A percentile compares a stretch with the other conserved stretches of the same genome.
These are phyloP conservation scores for Clostera curtula DNA, from an alignment of 2,888 invertebrate genomes.

Conservation along the genomic window DNA sequence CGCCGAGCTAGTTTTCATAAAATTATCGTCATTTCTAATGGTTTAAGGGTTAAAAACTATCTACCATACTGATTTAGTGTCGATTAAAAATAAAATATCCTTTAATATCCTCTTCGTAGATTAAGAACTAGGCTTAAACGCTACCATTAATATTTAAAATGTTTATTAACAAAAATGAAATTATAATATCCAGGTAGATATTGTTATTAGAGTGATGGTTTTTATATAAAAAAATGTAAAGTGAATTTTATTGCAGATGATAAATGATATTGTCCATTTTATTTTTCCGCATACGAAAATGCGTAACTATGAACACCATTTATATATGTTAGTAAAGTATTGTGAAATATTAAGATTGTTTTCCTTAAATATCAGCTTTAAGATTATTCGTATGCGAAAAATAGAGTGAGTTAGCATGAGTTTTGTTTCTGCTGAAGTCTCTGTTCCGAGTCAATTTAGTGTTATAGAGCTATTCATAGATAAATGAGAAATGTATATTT, in stretches of 20 bases:
- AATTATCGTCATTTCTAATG: conserved; percentile 42
- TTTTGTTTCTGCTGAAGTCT: conserved; percentile 58
- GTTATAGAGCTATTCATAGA: too few species aligned
- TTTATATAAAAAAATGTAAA: conserved; percentile 60
- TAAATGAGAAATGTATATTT: too few species aligned
- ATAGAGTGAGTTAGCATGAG: conserved; percentile 35
- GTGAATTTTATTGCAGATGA: conserved; percentile 44
- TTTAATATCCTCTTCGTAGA: conserved; percentile 65
- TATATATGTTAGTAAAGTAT: conserved; percentile 19
- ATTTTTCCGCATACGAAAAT: conserved; percentile 35
- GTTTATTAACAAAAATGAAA: conserved; percentile 59
- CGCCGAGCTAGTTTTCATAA: conserved; percentile 56
- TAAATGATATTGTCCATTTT: conserved; percentile 32
- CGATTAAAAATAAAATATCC: conserved; percentile 36
- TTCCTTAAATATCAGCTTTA: conserved; percentile 41
- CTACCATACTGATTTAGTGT: conserved; percentile 29
- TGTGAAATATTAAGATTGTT: conserved; percentile 19
- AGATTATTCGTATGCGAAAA: conserved; percentile 34
- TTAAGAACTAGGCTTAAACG: conserved; percentile 64
- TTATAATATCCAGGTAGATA: conserved; percentile 65
- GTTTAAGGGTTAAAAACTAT: conserved; percentile 29
- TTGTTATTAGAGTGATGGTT: conserved; percentile 73
- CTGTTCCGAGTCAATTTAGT: conserved; percentile 51
- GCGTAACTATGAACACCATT: conserved; percentile 40
- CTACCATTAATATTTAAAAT: conserved; percentile 57